These are phyloP conservation scores for Nothura maculosa DNA, from an alignment of 2,797 vertebrate species.

Conservation along the genomic window DNA sequence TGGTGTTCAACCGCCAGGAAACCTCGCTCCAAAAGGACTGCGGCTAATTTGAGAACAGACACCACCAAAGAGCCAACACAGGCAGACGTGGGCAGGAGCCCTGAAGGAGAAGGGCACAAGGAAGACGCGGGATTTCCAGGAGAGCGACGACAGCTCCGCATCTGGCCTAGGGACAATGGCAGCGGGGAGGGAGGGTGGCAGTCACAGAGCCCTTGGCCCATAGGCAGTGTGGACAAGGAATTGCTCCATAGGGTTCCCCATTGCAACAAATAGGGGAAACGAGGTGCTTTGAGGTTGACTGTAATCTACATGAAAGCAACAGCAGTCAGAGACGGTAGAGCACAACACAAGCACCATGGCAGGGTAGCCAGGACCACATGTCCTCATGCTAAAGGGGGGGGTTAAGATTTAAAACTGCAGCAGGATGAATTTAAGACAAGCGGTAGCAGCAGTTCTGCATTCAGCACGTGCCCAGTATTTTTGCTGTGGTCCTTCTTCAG, in stretches of 20 bases:
- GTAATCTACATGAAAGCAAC: not conserved
- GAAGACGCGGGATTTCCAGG: not conserved
- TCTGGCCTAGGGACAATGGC: not conserved
- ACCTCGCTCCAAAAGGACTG: conserved; percentile 57
- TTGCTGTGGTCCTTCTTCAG: not conserved
- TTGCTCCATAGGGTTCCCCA: not conserved
- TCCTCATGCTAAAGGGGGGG: not conserved
- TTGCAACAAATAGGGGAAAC: not conserved
- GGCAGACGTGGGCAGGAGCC: not conserved
- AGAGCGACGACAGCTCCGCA: not conserved
- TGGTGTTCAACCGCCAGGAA: conserved; percentile 32
- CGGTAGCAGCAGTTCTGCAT: no score
- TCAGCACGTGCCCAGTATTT: not conserved
- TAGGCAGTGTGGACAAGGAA: not conserved
- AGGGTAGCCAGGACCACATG: fast-evolving
- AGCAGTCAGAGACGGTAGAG: not conserved
- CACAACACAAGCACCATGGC: not conserved
- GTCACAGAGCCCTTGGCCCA: not conserved
- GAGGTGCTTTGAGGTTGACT: not conserved
- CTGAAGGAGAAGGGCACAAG: not conserved
- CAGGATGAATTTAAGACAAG: not conserved
- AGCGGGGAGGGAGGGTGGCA: not conserved
- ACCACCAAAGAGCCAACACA: conserved; percentile 16
- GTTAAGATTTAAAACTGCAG: not conserved
- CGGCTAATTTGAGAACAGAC: conserved; percentile 56